Percentiles rank a stretch among this genome's conserved stretches.
phyloP scores from a whole-genome alignment of 1,140 invertebrate species.

The Monomorium pharaonis region DNA sequence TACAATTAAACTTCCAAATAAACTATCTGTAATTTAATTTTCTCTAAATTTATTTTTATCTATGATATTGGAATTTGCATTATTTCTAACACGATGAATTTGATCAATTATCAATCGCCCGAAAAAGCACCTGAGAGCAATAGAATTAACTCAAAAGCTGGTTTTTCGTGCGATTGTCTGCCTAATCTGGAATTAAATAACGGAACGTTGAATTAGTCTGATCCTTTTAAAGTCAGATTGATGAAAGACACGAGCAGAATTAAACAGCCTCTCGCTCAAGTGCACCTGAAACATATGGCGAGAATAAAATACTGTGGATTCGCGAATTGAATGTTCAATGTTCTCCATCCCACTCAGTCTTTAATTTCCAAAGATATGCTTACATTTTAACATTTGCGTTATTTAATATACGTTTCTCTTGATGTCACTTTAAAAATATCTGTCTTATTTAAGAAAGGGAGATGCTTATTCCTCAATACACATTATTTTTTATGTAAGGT shows the following conservation, averaged over 20 bases:
- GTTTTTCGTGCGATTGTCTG: constrained; percentile 41
- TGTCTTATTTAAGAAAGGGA: not conserved
- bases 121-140: constrained; percentile 1
- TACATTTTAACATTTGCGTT: constrained; percentile 27
- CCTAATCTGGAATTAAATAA: constrained; percentile 57
- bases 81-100: not conserved
- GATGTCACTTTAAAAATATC: constrained; percentile 2
- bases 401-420: not conserved
- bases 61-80: constrained; percentile 3
- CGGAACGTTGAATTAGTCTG: constrained; percentile 54
- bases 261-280: constrained; percentile 55
- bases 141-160: constrained; percentile 36
- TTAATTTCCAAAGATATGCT: constrained; percentile 43
- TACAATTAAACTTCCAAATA: not conserved
- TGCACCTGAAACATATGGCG: constrained; percentile 43
- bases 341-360: not conserved
- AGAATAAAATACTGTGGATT: constrained; percentile 47
- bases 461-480: not conserved
- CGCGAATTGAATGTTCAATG: constrained; percentile 58
- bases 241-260: constrained; percentile 58
- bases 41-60: not conserved
- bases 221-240: constrained; percentile 59
- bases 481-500: not conserved
- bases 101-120: not conserved
- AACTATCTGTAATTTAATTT: constrained; percentile 14